Base-by-base conservation (phyloP, 2,797 vertebrate species). In the Chrosomus eos region DNA sequence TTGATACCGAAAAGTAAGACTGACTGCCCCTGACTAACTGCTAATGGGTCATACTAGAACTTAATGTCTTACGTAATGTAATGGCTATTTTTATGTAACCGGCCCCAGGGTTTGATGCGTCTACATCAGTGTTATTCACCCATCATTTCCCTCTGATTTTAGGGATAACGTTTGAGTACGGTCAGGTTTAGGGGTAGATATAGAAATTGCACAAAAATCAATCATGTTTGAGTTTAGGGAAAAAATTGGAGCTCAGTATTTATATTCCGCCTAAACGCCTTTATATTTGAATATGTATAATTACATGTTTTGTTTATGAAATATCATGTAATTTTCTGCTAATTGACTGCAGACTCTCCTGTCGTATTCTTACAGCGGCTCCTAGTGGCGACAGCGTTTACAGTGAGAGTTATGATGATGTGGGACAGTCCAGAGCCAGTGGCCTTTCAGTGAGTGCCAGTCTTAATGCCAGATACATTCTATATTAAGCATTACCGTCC, bases 401-500 rank as follows among this genome's bases (percentile, higher is more conserved):
- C 40, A 87, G 79, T 93, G 93, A 58, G 14, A 31, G 72, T 67
- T 55, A 77, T 51, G 73, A 76, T 19, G 31, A 72, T 45, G 87
- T 82, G 86, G 75, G 66, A 88, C 77, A 89, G 89, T 81, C 86
- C 72, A 88, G 48, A 87, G 87, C 89, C 89, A 84, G 67, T 85
- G 81, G 89, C 85, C 89, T 89, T 89, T 90, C 86, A 88, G 43
- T 83, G 83, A 88, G 86, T 86, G 80, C 58, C 86, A 89, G 87
- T 86, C 90, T 88, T 80, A 87, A 90, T 89, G 86, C 86, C 91
- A 91, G 92, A 89, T 93, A 92, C 89, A 88, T 91, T 95, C 95
- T 95, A 95, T 93, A 95, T 95, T 92, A 90, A 94, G 94, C 92
- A 81, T 89, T 86, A 91, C 91, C 92, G 93, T 91, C 92, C 92